A percentile compares a stretch with the other conserved stretches of the same genome.
phyloP scores from a whole-genome alignment of 2,888 invertebrate genomes.

The Pseudococcus viburni region DNA sequence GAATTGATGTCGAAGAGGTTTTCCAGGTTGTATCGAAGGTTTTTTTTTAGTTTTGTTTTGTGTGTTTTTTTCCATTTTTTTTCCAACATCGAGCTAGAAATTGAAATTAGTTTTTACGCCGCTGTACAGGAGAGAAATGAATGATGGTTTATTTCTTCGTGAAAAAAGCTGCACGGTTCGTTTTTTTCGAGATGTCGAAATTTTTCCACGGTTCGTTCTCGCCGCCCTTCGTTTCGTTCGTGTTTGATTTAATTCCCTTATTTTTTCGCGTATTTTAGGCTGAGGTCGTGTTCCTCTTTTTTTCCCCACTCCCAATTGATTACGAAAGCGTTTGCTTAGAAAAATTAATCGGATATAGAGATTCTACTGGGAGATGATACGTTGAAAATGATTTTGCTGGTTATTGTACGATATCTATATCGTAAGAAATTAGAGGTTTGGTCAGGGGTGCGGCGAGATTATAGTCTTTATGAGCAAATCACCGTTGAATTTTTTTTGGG shows the following conservation, averaged over 20 bases:
- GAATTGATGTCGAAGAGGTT: constrained; percentile 32
- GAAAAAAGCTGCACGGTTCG: not conserved
- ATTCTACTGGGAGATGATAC: too few relatives aligned
- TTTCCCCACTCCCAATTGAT: not conserved
- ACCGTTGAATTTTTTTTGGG: too few relatives aligned
- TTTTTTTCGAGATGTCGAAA: constrained; percentile 2
- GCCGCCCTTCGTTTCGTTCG: not conserved
- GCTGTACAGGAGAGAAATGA: not conserved
- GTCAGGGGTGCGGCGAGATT: too few relatives aligned
- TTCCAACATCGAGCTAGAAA: not conserved
- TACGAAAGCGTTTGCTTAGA: not conserved
- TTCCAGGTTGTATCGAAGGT: not conserved
- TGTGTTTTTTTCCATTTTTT: not conserved
- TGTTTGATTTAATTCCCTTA: not conserved
- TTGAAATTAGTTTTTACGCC: constrained; percentile 28
- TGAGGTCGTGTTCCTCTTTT: not conserved
- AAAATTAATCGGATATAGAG: not conserved
- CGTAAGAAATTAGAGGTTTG: too few relatives aligned
- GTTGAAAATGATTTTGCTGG: too few relatives aligned
- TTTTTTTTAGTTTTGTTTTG: not conserved
- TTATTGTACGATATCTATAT: too few relatives aligned
- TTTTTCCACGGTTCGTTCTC: not conserved
- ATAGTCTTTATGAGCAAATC: too few relatives aligned
- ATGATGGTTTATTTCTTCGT: constrained; percentile 14
- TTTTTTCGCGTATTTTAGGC: not conserved